Base-by-base conservation (phyloP, 92 coral and sea anemone genomes). In the Porites evermanni region DNA sequence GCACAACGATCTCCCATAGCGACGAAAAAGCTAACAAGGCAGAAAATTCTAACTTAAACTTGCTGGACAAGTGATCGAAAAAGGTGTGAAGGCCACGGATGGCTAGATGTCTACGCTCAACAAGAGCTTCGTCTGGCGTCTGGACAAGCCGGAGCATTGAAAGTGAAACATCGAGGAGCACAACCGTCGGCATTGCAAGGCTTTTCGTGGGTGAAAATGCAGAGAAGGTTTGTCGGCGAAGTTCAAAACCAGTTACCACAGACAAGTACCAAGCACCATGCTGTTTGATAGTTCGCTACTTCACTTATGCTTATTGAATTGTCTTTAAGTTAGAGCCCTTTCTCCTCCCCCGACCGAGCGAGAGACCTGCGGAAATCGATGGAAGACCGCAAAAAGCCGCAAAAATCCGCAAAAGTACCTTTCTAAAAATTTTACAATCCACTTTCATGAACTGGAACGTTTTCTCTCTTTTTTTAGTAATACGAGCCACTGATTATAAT, bases 1-100 rank as follows among this genome's bases (percentile, higher is more conserved):
- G 99, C 19, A 97, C 98, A 20, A 93, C 99, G 16, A 97, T 95
- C 88, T 97, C 99, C 99, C 99, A 97, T 19, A 97, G 93, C n/a
- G 98, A 97, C 7, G 99, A 97, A 74, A 95, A 97, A 19, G 99
- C 99, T 67, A 97, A 88, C 83, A 97, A 87, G 6, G 99, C 98
- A 1, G 98, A 95, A 65, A 97, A 97, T 65, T 97, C 99, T 26
- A 97, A 94, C 86, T 90, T 95, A 81, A 95, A 97, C 77, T 95
- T 95, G 86, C 90, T 93, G 23, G 94, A 82, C 14, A 97, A 86
- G 74, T 92, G 75, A 90, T 97, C 99, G 68, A 97, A 97, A 51
- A 97, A 86, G 9, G 96, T 79, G 82, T 97, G 94, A 16, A 97
- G 85, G 3, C 99, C 99, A 1, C 98, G 97, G 19, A 95, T 88